These are phyloP conservation scores for Rhincodon typus DNA, from an alignment of 2,797 vertebrate genomes.

Conservation along the genomic window DNA sequence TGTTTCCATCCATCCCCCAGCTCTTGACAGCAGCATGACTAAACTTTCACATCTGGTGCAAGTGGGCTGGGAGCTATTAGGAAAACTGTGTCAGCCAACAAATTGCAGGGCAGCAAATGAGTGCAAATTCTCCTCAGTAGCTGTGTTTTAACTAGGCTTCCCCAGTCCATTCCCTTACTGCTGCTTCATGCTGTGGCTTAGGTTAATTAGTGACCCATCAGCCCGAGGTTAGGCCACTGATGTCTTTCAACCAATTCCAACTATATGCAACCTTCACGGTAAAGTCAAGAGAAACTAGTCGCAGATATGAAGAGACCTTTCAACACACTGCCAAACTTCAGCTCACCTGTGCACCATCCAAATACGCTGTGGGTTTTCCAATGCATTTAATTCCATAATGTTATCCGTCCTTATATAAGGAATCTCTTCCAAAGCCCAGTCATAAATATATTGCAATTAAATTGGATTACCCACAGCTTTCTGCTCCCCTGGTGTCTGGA, in stretches of 20 bases:
- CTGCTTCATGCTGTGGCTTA: neutral
- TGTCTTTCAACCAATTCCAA: neutral
- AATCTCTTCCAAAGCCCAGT: neutral
- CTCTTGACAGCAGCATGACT: neutral
- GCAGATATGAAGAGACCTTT: neutral
- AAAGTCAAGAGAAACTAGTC: neutral
- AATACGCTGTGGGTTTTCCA: neutral
- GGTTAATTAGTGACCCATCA: neutral
- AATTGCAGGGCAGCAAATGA: neutral
- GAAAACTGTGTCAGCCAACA: neutral
- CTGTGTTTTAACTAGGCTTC: neutral
- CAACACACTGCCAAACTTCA: neutral
- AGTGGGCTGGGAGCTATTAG: constrained; percentile 5
- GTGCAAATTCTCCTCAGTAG: neutral
- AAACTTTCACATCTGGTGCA: neutral
- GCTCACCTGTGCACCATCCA: neutral
- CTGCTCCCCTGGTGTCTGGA: too few relatives aligned
- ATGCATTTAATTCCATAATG: neutral
- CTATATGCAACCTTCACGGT: neutral
- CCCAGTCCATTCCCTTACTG: neutral
- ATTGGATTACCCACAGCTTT: neutral
- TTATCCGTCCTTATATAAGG: neutral
- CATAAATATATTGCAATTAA: neutral
- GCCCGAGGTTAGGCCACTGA: neutral
- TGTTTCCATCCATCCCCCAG: neutral